Conservation (phyloP, 2,797 vertebrate genomes). For the Myotis daubentonii region DNA sequence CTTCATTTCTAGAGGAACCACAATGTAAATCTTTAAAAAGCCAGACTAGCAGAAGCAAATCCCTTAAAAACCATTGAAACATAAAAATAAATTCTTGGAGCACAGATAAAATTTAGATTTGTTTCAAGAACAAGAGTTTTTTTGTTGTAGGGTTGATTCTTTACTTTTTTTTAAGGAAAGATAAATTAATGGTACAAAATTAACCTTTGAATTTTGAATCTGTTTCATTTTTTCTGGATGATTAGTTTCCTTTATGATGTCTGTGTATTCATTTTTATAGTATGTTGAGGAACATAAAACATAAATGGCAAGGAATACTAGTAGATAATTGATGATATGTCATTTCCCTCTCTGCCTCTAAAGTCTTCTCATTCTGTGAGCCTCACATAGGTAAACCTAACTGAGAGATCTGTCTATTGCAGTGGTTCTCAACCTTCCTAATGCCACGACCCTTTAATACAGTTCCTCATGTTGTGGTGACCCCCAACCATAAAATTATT, state of each 20-base stretch:
- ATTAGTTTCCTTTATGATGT: slow-evolving; percentile 75
- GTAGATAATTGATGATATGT: not conserved
- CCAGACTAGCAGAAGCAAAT: slow-evolving; percentile 62
- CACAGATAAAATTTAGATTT: not conserved
- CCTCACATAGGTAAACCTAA: not conserved
- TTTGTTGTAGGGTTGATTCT: not conserved
- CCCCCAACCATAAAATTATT: too few species aligned
- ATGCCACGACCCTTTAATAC: too few species aligned
- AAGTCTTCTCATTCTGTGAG: not conserved
- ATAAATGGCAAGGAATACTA: slow-evolving; percentile 42
- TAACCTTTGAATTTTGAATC: slow-evolving; percentile 54
- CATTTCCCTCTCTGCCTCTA: not conserved
- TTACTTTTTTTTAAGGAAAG: slow-evolving; percentile 1
- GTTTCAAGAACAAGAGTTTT: not conserved
- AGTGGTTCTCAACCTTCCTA: too few species aligned
- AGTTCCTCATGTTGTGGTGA: too few species aligned
- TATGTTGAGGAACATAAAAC: slow-evolving; percentile 62
- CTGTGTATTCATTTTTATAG: slow-evolving; percentile 80
- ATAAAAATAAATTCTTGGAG: not conserved
- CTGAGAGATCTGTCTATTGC: not conserved
- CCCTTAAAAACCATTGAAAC: slow-evolving; percentile 25
- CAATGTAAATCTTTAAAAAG: slow-evolving; percentile 75
- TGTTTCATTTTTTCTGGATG: slow-evolving; percentile 51
- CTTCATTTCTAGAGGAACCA: slow-evolving; percentile 81
- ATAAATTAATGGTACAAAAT: slow-evolving; percentile 52